These are phyloP conservation scores for Drosophila micromelanica DNA, from an alignment of 1,140 invertebrate genomes.

Conservation along the genomic window DNA sequence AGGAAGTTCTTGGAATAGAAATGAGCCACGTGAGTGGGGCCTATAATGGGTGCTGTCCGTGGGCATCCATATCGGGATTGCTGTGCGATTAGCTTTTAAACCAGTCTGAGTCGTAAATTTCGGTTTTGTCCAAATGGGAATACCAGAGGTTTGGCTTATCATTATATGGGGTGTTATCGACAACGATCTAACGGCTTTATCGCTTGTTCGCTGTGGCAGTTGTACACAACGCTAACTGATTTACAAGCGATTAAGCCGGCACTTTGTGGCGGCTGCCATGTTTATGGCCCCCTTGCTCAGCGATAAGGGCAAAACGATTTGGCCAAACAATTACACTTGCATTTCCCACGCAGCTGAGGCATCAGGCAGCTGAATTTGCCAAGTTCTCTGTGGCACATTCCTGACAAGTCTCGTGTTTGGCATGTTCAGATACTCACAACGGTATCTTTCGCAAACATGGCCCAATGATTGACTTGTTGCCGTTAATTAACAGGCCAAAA, in stretches of 20 bases:
- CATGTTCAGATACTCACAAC: slow-evolving; percentile 14
- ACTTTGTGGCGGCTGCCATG: slow-evolving; percentile 4
- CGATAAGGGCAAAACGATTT: not conserved
- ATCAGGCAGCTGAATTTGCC: not conserved
- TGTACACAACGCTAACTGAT: slow-evolving; percentile 50
- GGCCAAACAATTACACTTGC: slow-evolving; percentile 8
- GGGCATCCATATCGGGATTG: slow-evolving; percentile 17
- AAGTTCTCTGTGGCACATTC: not conserved
- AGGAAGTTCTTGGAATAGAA: no score
- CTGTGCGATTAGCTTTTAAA: slow-evolving; percentile 22
- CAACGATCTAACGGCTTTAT: slow-evolving; percentile 27
- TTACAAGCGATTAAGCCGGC: slow-evolving; percentile 66
- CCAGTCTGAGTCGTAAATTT: slow-evolving; percentile 37
- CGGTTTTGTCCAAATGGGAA: not conserved
- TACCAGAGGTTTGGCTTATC: slow-evolving; percentile 12
- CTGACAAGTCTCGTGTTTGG: not conserved
- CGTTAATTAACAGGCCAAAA: slow-evolving; percentile 25
- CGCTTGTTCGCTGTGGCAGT: slow-evolving; percentile 11
- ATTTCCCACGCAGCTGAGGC: slow-evolving; percentile 36
- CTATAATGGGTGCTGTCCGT: not conserved
- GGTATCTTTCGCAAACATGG: slow-evolving; percentile 32
- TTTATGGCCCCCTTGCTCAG: slow-evolving; percentile 10
- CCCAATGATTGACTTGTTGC: slow-evolving; percentile 51
- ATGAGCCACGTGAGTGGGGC: no score
- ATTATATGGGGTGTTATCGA: slow-evolving; percentile 23